A percentile compares a stretch with the other conserved stretches of the same genome.
Evolutionary conservation across 2,888 invertebrate genomes (phyloP).

Genomic region (Epistrophe eligans): DNA sequence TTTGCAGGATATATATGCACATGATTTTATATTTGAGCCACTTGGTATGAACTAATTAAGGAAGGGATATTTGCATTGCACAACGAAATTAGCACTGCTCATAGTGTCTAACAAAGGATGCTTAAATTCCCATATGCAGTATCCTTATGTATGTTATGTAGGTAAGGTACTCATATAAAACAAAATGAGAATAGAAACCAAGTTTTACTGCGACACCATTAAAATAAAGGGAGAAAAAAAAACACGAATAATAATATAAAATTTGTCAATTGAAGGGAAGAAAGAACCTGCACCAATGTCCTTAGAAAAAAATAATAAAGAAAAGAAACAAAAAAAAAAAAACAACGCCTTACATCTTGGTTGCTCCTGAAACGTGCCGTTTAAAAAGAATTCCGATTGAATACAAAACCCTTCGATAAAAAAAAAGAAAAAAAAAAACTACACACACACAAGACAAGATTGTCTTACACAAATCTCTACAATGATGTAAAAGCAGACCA

Average conservation of each 20-base stretch:
- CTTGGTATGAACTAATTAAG: constrained; percentile 54
- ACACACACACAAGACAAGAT: background rate
- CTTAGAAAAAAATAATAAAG: constrained; percentile 16
- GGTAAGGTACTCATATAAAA: background rate
- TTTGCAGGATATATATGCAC: constrained; percentile 33
- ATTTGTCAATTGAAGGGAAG: background rate
- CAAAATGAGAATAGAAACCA: background rate
- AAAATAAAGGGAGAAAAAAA: constrained; percentile 6
- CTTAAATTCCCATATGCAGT: constrained; percentile 29
- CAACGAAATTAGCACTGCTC: constrained; percentile 58
- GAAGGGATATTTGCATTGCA: constrained; percentile 38
- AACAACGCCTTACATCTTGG: constrained; percentile 43
- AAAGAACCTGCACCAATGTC: constrained; percentile 37
- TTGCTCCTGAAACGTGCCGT: constrained; percentile 24
- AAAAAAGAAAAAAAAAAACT: background rate
- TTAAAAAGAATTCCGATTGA: constrained; percentile 2
- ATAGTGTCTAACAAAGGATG: constrained; percentile 34
- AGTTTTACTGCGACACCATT: constrained; percentile 59
- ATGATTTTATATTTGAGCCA: constrained; percentile 21
- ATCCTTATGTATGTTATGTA: background rate
- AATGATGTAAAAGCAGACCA: constrained; percentile 58
- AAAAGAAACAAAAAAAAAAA: background rate
- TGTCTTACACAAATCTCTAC: constrained; percentile 42
- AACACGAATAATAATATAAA: constrained; percentile 1
- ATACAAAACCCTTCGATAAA: constrained; percentile 15